Evolutionary conservation across 92 coral and sea anemone genomes (phyloP).

Genomic region (Muricea muricata): DNA sequence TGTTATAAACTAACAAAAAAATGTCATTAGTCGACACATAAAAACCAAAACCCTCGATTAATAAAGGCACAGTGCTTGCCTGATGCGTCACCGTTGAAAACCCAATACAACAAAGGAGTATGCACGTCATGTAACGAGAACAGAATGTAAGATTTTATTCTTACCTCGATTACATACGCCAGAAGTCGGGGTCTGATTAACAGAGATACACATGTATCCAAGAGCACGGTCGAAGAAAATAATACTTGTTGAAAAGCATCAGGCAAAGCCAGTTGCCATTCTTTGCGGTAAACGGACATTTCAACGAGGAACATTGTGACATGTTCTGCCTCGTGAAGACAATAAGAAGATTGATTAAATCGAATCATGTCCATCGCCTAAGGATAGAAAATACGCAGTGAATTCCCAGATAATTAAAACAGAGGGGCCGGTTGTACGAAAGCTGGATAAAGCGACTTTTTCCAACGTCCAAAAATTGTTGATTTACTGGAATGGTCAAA

Average conservation of each 20-base stretch:
- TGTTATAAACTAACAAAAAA: too few relatives aligned
- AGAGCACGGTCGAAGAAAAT: constrained; percentile 51
- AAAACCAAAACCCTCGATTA: too few relatives aligned
- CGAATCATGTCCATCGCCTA: constrained; percentile 88
- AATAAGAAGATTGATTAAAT: constrained; percentile 71
- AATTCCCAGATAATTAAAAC: background rate
- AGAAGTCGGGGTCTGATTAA: constrained; percentile 90
- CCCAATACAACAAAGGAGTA: too few relatives aligned
- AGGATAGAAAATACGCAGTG: background rate
- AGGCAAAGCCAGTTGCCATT: constrained; percentile 89
- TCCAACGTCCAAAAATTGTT: too few relatives aligned
- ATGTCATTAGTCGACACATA: too few relatives aligned
- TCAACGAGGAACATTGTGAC: constrained; percentile 89
- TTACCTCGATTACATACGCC: constrained; percentile 95
- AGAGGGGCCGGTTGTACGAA: too few relatives aligned
- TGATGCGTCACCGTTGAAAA: too few relatives aligned
- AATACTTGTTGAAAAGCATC: constrained; percentile 66
- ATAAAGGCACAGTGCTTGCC: too few relatives aligned
- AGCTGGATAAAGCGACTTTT: too few relatives aligned
- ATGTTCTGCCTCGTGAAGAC: constrained; percentile 86
- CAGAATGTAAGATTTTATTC: background rate
- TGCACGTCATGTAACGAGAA: background rate
- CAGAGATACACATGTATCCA: constrained; percentile 92
- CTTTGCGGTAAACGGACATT: constrained; percentile 79
- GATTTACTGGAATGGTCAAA: too few relatives aligned